phyloP scores from a whole-genome alignment of 1,140 invertebrate species.

The Drosophila rufa region DNA sequence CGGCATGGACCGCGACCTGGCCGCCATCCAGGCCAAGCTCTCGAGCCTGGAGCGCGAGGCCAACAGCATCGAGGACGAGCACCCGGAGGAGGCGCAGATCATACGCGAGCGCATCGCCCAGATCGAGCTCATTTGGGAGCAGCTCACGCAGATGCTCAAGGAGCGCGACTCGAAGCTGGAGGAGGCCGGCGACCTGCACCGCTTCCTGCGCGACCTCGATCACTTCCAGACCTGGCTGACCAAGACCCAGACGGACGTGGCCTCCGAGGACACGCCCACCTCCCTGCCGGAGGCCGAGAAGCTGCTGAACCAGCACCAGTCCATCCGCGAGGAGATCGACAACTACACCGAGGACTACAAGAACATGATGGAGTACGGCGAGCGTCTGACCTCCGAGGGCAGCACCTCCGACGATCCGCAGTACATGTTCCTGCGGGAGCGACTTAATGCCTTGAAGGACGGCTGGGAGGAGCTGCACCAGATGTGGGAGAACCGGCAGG shows the following conservation, averaged over 20 bases:
- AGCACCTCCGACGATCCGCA: constrained; percentile 97
- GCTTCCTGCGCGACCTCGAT: constrained; percentile 99
- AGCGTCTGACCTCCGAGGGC: constrained; percentile 88
- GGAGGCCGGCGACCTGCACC: constrained; percentile 98
- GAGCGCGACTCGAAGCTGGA: constrained; percentile 99
- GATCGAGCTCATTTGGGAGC: constrained; percentile 97
- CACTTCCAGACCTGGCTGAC: constrained; percentile 99
- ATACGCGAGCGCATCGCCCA: constrained; percentile 96
- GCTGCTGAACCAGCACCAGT: constrained; percentile 97
- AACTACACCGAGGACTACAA: constrained; percentile 99
- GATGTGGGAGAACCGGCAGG: constrained; percentile 99
- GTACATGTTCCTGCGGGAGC: constrained; percentile 99
- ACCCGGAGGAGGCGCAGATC: constrained; percentile 97
- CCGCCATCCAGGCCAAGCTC: constrained; percentile 98
- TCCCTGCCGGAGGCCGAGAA: constrained; percentile 98
- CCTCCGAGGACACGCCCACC: constrained; percentile 98
- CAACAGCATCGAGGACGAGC: constrained; percentile 94
- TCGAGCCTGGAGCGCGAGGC: constrained; percentile 97
- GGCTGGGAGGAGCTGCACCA: constrained; percentile 99
- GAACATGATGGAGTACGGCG: constrained; percentile 99
- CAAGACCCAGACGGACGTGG: constrained; percentile 98
- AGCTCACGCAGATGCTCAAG: constrained; percentile 98
- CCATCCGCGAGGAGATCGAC: constrained; percentile 99
- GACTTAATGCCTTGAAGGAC: constrained; percentile 98
- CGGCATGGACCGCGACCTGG: constrained; percentile 99